Base-by-base conservation (phyloP, 2,888 invertebrate species). In the Calameuta idolon region DNA sequence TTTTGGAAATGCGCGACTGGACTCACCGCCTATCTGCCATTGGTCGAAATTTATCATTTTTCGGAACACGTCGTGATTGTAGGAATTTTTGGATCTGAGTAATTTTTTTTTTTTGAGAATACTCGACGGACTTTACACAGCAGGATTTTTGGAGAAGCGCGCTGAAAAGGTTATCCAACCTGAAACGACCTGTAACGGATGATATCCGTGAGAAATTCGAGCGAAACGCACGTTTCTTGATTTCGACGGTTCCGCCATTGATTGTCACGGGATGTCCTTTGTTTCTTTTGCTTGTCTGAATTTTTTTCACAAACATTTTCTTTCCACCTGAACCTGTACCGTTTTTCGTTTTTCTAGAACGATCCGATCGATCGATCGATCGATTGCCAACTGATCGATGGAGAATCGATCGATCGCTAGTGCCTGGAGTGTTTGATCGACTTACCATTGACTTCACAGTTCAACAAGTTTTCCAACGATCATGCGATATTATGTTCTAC, bases 141-240 rank as follows among this genome's bases (percentile, higher is more conserved):
- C 23, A 23, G 1, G 55, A 55, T 55, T 5, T 23, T 55, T 55
- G 55, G 9, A 23, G 55, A 23, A 55, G 9, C 55, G 55, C 23
- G 55, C 55, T 23, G 23, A 55, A 9, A 9, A 55, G 55, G 23
- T 55, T 23, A 23, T 55, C 23, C 15, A 55, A 55, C 55, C 55
- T 23, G 55, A 55, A 55, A 55, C 55, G 55, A 55, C 55, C 55
- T 55, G 2, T 31, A 31, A 76, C 73, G n/a, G 11, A 23, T 12
- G n/a, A 34, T 68, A 69, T 74, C 77, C 77, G 77, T 77, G 75
- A 40, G 35, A 77, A 77, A 75, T 77, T 75, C 69, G 30, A 75
- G 40, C 75, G 69, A 75, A 77, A 69, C 69, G 40, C 69, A 75
- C 35, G 5, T 75, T 75, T 40, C 75, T 75, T 69, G 69, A 74